phyloP scores from a whole-genome alignment of 2,888 invertebrate species.

The Melanchra persicariae region DNA sequence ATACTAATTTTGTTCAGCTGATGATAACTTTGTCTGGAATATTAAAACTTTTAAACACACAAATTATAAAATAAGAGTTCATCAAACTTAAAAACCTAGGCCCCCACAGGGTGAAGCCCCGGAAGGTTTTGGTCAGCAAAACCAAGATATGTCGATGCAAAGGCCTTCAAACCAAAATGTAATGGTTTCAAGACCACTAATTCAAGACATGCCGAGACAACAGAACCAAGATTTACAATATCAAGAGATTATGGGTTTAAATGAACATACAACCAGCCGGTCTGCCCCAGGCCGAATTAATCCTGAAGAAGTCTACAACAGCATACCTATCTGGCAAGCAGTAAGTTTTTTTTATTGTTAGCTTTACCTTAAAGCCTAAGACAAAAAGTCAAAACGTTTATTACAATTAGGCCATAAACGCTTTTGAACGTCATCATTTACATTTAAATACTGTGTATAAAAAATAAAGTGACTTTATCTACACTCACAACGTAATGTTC shows the following conservation, averaged over 20 bases:
- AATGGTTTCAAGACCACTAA: background rate
- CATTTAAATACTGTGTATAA: too few relatives aligned
- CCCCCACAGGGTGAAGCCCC: background rate
- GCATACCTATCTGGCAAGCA: slow-evolving; percentile 11
- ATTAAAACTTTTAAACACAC: too few relatives aligned
- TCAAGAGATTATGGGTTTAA: background rate
- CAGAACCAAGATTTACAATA: background rate
- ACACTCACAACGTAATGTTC: too few relatives aligned
- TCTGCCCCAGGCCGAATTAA: too few relatives aligned
- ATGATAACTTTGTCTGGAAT: too few relatives aligned
- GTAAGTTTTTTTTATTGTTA: slow-evolving; percentile 21
- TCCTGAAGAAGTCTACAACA: background rate
- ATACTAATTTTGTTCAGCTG: too few relatives aligned
- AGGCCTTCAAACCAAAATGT: background rate
- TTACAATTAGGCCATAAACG: too few relatives aligned
- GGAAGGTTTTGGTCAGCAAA: background rate
- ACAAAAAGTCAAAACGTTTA: too few relatives aligned
- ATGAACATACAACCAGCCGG: background rate
- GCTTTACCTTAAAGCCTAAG: too few relatives aligned
- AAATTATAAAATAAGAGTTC: background rate
- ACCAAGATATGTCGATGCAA: background rate
- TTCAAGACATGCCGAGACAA: background rate
- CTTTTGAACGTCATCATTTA: too few relatives aligned
- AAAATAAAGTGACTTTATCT: too few relatives aligned
- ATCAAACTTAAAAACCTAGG: slow-evolving; percentile 1